These are phyloP conservation scores for Cremastinae sp. DNA, from an alignment of 2,888 invertebrate genomes.

Conservation along the genomic window DNA sequence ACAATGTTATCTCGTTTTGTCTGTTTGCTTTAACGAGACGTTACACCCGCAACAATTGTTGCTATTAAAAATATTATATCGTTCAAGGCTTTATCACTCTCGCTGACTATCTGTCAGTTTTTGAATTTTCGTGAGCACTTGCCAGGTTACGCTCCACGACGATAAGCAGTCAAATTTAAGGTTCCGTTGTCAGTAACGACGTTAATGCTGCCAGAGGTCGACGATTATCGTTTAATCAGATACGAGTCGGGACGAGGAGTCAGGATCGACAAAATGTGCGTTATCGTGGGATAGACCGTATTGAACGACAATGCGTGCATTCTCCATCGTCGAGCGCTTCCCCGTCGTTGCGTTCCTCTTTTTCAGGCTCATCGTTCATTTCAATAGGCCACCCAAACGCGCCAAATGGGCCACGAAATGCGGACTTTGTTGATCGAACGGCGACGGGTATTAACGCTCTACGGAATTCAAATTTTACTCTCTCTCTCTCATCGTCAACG, in stretches of 20 bases:
- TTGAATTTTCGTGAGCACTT: too few relatives aligned
- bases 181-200: slow-evolving; percentile 26
- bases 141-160: background rate
- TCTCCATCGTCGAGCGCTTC: slow-evolving; percentile 10
- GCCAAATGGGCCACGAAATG: slow-evolving; percentile 48
- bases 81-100: too few relatives aligned
- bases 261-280: slow-evolving; percentile 42
- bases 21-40: too few relatives aligned
- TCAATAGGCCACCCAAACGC: slow-evolving; percentile 38
- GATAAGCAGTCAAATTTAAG: slow-evolving; percentile 48
- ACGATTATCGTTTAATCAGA: slow-evolving; percentile 58
- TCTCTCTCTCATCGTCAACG: slow-evolving; percentile 4
- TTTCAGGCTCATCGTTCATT: slow-evolving; percentile 48
- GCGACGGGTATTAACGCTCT: slow-evolving; percentile 52
- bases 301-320: slow-evolving; percentile 42
- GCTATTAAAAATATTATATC: too few relatives aligned
- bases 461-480: slow-evolving; percentile 45
- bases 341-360: slow-evolving; percentile 27
- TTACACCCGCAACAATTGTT: too few relatives aligned
- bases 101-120: too few relatives aligned
- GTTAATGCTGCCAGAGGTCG: slow-evolving; percentile 31
- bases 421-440: slow-evolving; percentile 49
- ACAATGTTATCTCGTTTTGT: too few relatives aligned
- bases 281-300: slow-evolving; percentile 45
- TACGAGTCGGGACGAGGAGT: slow-evolving; percentile 28